Base-by-base conservation (phyloP, 1,140 invertebrate genomes). In the Drosophila sucinea region DNA sequence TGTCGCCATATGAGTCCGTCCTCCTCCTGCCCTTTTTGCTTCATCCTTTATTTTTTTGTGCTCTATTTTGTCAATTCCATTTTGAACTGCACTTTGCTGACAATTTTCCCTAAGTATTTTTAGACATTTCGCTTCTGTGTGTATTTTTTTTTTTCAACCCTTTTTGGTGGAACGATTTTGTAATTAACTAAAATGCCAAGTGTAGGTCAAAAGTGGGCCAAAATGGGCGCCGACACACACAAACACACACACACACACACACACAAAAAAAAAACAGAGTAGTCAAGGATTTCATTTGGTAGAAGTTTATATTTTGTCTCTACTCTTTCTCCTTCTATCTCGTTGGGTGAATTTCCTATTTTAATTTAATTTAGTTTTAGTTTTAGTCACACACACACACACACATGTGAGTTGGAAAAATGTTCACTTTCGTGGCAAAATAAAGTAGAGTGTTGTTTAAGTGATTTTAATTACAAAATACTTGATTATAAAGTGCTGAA, bases 111-210 rank as follows among this genome's bases (percentile, higher is more conserved):
- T 60, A 64, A 67, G 69, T 67, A 67, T 67, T 76, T 74, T 35
- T 57, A 62, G 27, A 58, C 56, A 51, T 65, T 51, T 64, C 47
- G 30, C 40, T 62, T 62, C 41, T 41, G 5, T 41, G 38, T 62
- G 6, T 54, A 2, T 38, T 35, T 64, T 64, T 10, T 30, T 51
- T 54, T 51, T 27, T 33, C 5, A 58, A 58, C 56, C 33, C 32
- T 65, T 68, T 67, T 57, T 60, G 68, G 38, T 67, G 32, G 35
- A 77, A 70, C 58, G 62, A 63, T 76, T 82, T 86, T 66, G 74
- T 85, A 81, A 85, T 85, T 85, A 85, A 86, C 82, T 86, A 78
- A 85, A 85, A 86, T 81, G 68, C 30, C 77, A 67, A 69, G 64
- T 73, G 44, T 69, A 56, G 81, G 66, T 84, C 80, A 79, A 74